These are phyloP conservation scores for Emydocephalus ijimae DNA, from an alignment of 2,113 vertebrate genomes.

Conservation along the genomic window DNA sequence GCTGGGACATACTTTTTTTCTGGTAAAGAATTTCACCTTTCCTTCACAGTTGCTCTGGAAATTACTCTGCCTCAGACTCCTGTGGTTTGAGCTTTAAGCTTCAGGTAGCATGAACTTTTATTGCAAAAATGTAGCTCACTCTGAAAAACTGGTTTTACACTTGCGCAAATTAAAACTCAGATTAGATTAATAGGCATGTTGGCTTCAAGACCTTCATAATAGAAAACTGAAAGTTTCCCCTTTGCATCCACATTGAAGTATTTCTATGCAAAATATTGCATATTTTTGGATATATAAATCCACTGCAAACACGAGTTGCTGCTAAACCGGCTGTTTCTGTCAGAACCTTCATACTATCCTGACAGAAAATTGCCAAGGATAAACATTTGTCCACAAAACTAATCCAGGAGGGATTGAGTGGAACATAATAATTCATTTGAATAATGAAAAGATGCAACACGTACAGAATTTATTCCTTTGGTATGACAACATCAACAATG, in stretches of 20 bases:
- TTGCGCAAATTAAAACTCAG: neutral
- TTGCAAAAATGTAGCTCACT: neutral
- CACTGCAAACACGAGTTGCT: neutral
- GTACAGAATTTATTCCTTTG: neutral
- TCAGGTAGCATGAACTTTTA: neutral
- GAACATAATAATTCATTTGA: neutral
- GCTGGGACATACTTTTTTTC: neutral
- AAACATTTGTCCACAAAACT: neutral
- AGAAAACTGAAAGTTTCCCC: neutral
- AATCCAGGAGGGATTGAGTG: neutral
- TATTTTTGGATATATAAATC: neutral
- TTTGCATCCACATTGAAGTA: neutral
- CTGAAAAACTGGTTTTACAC: neutral
- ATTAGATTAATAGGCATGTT: neutral
- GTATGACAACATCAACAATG: neutral
- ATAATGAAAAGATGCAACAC: neutral
- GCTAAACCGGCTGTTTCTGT: neutral
- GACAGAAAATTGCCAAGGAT: neutral
- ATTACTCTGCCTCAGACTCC: neutral
- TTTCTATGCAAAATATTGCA: neutral
- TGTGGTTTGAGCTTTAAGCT: neutral
- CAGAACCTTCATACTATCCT: neutral
- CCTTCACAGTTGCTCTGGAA: neutral
- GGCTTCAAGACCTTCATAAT: neutral
- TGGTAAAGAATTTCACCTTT: neutral